Evolutionary conservation across 2,888 invertebrate species (phyloP), one percentile per base, ranked within the genome.

Genomic region (Malthinus flaveolus): DNA sequence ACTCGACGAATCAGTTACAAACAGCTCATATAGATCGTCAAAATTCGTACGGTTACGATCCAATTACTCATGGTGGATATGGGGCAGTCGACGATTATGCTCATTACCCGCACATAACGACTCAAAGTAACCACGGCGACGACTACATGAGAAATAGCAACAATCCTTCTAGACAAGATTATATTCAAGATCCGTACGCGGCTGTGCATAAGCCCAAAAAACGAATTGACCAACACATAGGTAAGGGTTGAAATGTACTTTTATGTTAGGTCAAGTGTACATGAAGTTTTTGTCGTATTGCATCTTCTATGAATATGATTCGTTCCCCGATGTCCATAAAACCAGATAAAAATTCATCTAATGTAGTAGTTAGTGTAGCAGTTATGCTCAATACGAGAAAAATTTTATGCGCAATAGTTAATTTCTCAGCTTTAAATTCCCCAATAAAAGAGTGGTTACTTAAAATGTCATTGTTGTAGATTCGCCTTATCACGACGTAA

Each of bases 401-500:
- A n/a, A n/a, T n/a, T n/a, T n/a, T n/a, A n/a, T n/a, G n/a, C n/a
- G n/a, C n/a, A n/a, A n/a, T n/a, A n/a, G n/a, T n/a, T n/a, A n/a
- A n/a, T n/a, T n/a, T n/a, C n/a, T n/a, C n/a, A n/a, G 45, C 45
- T 12, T 11, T 10, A 46, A 23, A n/a, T n/a, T n/a, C n/a, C n/a
- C n/a, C n/a, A n/a, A n/a, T n/a, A n/a, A n/a, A n/a, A n/a, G 9
- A 32, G 32, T 12, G 3, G 2, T 44, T 12, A 11, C 15, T 44
- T 23, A 12, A n/a, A 48, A 1, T 10, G 9, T 6, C 9, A 69
- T 71, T 69, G 64, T 76, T 80, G 46, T 82, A 91, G 95, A 95
- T 84, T 93, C 94, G 61, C 93, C 93, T 69, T 95, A 95, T 85
- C 91, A 91, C 79, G 95, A 95, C 80, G 94, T 95, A 74, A 94